Evolutionary conservation across 1,140 invertebrate species (phyloP).

Genomic region (Caenorhabditis elegans): WBcel235 BX284604.4:6405501-6406000

Average conservation of each 20-base stretch:
- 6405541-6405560: slow-evolving; percentile 24
- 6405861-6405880: too few species aligned
- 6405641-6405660: background rate
- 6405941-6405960: too few species aligned
- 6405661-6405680: background rate
- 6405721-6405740: background rate
- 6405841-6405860: background rate
- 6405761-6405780: background rate
- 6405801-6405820: background rate
- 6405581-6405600: background rate
- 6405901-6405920: too few species aligned
- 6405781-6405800: background rate
- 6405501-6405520: background rate
- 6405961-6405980: too few species aligned
- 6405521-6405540: slow-evolving; percentile 22
- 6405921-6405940: too few species aligned
- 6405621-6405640: too few species aligned
- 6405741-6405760: background rate
- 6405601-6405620: background rate
- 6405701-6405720: background rate
- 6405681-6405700: background rate
- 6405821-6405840: background rate
- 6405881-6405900: too few species aligned
- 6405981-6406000: too few species aligned
- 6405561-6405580: background rate